Evolutionary conservation across 2,113 vertebrate genomes (phyloP).

Genomic region (Cololabis saira): DNA sequence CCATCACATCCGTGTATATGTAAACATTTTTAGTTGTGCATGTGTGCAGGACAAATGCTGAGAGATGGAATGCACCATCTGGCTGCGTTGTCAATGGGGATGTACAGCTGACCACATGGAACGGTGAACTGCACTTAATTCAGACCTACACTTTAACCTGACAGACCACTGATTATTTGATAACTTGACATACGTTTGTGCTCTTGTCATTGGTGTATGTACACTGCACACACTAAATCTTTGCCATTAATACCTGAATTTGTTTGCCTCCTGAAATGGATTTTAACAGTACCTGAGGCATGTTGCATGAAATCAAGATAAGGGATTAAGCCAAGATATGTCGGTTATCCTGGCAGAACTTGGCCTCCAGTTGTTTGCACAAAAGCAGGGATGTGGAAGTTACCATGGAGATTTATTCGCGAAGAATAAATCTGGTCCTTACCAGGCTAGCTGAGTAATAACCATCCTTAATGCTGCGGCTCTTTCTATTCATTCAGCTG

Average conservation of each 20-base stretch:
- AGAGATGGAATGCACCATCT: slow-evolving; percentile 60
- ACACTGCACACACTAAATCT: slow-evolving; percentile 19
- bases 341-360: too few species aligned
- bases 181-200: slow-evolving; percentile 26
- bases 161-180: slow-evolving; percentile 37
- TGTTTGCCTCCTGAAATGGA: slow-evolving; percentile 13
- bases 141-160: slow-evolving; percentile 31
- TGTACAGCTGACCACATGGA: slow-evolving; percentile 53
- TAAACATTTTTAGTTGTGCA: background rate
- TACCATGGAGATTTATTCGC: too few species aligned
- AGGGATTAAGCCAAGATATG: too few species aligned
- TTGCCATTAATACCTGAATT: slow-evolving; percentile 18
- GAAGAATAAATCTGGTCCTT: too few species aligned
- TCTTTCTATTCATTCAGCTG: too few species aligned
- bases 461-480: too few species aligned
- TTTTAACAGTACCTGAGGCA: too few species aligned
- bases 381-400: too few species aligned
- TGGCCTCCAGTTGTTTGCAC: too few species aligned
- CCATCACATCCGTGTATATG: background rate
- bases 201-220: slow-evolving; percentile 20
- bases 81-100: slow-evolving; percentile 35
- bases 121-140: slow-evolving; percentile 44
- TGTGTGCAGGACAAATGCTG: slow-evolving; percentile 28
- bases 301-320: too few species aligned
- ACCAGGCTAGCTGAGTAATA: too few species aligned